These are phyloP conservation scores for Spinus olivaceus DNA, from an alignment of 2,797 vertebrate genomes.

Conservation along the genomic window DNA sequence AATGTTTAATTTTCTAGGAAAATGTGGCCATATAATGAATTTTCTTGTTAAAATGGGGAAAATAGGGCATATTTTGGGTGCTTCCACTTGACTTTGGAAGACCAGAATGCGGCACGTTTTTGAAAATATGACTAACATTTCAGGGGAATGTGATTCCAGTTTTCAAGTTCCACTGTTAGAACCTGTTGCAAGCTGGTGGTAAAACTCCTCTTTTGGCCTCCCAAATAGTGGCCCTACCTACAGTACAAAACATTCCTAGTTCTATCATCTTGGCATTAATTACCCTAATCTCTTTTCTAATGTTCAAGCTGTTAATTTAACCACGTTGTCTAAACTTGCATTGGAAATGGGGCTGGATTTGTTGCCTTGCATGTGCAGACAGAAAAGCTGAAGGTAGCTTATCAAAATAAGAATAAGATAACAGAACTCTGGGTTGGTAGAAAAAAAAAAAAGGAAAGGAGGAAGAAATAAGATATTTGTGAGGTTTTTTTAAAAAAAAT, in stretches of 20 bases:
- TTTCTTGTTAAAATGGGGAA: background rate
- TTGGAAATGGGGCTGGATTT: conserved; percentile 71
- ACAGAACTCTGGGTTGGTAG: background rate
- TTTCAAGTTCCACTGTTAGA: conserved; percentile 53
- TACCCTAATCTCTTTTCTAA: conserved; percentile 76
- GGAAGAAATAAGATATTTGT: background rate
- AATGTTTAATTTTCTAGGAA: background rate
- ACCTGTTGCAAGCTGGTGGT: conserved; percentile 67
- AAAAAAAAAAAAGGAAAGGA: background rate
- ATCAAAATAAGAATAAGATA: conserved; percentile 69
- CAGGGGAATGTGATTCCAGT: background rate
- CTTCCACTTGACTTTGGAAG: background rate
- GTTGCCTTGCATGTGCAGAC: conserved; percentile 70
- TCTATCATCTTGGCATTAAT: conserved; percentile 78
- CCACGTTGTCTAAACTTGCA: conserved; percentile 75
- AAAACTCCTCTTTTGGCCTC: conserved; percentile 73
- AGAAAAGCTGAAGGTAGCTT: conserved; percentile 67
- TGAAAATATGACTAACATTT: background rate
- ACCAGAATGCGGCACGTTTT: background rate
- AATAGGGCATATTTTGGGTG: background rate
- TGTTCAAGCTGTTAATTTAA: conserved; percentile 75
- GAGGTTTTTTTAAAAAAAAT: background rate
- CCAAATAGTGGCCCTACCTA: conserved; percentile 74
- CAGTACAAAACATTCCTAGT: conserved; percentile 71
- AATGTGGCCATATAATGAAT: background rate